Evolutionary conservation across 1,140 invertebrate genomes (phyloP).

Genomic region (Melanaphis sacchari): DNA sequence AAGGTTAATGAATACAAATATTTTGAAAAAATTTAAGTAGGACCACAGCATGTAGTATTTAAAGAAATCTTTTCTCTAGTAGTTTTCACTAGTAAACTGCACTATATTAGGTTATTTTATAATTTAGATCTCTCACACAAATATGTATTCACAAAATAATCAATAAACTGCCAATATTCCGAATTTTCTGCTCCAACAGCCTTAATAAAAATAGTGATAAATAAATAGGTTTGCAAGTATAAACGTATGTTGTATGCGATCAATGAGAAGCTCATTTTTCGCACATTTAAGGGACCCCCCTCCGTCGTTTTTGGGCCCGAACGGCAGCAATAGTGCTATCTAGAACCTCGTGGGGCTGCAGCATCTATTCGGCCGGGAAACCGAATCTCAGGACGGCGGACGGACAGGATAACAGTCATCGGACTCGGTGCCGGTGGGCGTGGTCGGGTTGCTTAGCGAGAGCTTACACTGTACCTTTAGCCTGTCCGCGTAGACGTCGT

Average conservation of each 20-base stretch:
- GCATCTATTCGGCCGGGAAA: constrained; percentile 60
- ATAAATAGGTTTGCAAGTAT: not conserved
- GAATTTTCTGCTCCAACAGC: not conserved
- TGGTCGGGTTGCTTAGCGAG: constrained; percentile 59
- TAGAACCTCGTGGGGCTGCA: constrained; percentile 61
- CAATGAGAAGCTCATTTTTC: not conserved
- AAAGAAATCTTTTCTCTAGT: not conserved
- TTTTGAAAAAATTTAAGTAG: not conserved
- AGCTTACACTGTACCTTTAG: constrained; percentile 61
- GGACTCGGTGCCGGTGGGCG: constrained; percentile 56
- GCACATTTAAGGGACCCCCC: not conserved
- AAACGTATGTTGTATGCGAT: not conserved
- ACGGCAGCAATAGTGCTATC: not conserved
- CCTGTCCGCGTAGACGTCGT: constrained; percentile 63
- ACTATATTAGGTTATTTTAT: not conserved
- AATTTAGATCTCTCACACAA: not conserved
- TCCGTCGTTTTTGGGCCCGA: not conserved
- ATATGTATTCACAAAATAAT: too few species aligned
- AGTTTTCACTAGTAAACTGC: not conserved
- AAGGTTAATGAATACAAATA: too few species aligned
- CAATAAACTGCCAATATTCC: not conserved
- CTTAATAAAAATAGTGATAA: not conserved
- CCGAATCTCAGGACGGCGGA: constrained; percentile 60
- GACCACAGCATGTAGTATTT: not conserved
- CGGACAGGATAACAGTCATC: constrained; percentile 38